Evolutionary conservation across 1,140 invertebrate genomes (phyloP), one percentile per base, ranked within the genome.

Genomic region (Colletes latitarsis): DNA sequence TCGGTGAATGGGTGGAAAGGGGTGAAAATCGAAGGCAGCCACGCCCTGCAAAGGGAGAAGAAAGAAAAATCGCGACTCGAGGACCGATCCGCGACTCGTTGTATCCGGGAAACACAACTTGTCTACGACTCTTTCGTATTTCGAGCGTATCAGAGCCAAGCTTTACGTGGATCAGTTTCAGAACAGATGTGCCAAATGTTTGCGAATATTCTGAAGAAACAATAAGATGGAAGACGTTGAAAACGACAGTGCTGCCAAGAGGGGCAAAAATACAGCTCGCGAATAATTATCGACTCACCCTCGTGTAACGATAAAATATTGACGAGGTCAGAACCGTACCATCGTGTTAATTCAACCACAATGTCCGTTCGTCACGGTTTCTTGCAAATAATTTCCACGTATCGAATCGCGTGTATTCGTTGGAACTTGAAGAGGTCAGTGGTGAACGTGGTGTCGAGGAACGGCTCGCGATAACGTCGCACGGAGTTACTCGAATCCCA

Each of bases 401-500:
- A 66, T n/a, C 69, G 46, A 19, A n/a, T 8, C n/a, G 63, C 9
- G 30, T 2, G 12, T 14, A 46, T 80, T 46, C 46, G 14, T 17
- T 74, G 71, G 30, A 80, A 80, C 78, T 80, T 74, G 78, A 80
- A 80, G 78, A 80, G 78, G 78, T 74, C 83, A 74, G 72, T 55
- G 46, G 83, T 83, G 43, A 77, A 66, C 73, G 52, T 21, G 69
- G 74, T 17, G n/a, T 21, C 21, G 74, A 76, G 68, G 64, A 82
- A 79, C 72, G 41, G 58, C 49, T 41, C 52, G 67, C 77, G 87
- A 88, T 88, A 88, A 88, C 83, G 82, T 85, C 86, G 77, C 63
- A 84, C 46, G 57, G 73, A 88, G 79, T 88, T 86, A 86, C 84
- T 88, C 84, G 87, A 88, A 88, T 86, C 77, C 79, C 86, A 81